phyloP scores from a whole-genome alignment of 2,888 invertebrate genomes.

The Opisthograptis luteolata region DNA sequence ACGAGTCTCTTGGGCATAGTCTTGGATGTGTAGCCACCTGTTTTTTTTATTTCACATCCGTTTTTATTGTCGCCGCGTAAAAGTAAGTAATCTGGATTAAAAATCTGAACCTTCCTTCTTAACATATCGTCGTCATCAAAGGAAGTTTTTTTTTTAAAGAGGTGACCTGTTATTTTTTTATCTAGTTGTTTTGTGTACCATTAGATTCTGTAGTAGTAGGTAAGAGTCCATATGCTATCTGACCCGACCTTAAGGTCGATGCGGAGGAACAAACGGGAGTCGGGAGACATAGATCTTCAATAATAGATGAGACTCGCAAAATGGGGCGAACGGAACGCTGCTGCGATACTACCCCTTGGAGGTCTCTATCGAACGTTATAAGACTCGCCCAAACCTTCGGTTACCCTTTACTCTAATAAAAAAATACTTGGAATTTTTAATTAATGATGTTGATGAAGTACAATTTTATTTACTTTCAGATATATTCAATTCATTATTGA shows the following conservation, averaged over 20 bases:
- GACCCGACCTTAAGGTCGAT: slow-evolving; percentile 21
- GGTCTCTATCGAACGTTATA: slow-evolving; percentile 7
- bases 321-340: slow-evolving; percentile 48
- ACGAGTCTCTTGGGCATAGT: slow-evolving; percentile 61
- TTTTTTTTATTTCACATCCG: slow-evolving; percentile 54
- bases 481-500: no score
- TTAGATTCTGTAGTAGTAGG: no score
- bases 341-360: slow-evolving; percentile 9
- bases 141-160: no score
- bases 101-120: slow-evolving; percentile 17
- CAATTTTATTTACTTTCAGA: no score
- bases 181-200: no score
- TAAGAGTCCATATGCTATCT: not conserved
- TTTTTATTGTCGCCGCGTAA: slow-evolving; percentile 55
- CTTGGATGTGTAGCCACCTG: slow-evolving; percentile 56
- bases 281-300: slow-evolving; percentile 50
- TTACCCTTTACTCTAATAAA: not conserved
- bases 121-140: no score
- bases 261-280: slow-evolving; percentile 21
- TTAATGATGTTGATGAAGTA: no score
- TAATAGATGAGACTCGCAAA: slow-evolving; percentile 59
- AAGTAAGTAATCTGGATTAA: slow-evolving; percentile 34
- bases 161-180: no score
- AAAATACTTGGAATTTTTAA: not conserved
- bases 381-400: slow-evolving; percentile 1